These are phyloP conservation scores for Amyelois transitella DNA, from an alignment of 1,140 invertebrate species.

Conservation along the genomic window DNA sequence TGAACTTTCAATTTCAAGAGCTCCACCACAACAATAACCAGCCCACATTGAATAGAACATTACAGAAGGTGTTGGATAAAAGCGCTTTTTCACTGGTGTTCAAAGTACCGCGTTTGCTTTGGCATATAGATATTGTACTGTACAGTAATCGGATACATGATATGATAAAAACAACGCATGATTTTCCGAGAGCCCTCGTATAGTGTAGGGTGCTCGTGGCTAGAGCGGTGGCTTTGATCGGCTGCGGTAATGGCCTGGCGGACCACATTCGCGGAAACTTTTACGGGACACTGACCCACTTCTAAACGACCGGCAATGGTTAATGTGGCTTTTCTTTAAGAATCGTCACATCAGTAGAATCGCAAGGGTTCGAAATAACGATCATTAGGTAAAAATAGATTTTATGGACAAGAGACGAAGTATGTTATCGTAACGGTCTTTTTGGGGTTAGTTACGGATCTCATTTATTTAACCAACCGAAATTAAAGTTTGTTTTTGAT, in stretches of 20 bases:
- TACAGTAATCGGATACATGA: neutral
- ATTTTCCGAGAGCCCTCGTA: constrained; percentile 31
- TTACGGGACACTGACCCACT: constrained; percentile 64
- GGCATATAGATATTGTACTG: neutral
- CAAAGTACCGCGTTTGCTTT: neutral
- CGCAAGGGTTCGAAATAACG: neutral
- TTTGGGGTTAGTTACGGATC: too few relatives aligned
- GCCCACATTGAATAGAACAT: too few relatives aligned
- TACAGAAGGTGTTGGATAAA: too few relatives aligned
- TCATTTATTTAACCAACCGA: too few relatives aligned
- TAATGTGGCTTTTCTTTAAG: constrained; percentile 34
- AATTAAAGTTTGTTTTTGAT: too few relatives aligned
- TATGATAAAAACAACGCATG: constrained; percentile 25
- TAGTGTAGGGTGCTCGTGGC: constrained; percentile 27
- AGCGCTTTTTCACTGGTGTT: neutral
- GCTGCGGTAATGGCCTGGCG: constrained; percentile 38
- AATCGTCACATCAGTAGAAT: constrained; percentile 15
- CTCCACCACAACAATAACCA: too few relatives aligned
- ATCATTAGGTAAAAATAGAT: neutral
- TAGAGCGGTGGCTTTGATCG: constrained; percentile 54
- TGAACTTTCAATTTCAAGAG: too few relatives aligned
- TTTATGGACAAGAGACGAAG: neutral
- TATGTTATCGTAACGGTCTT: neutral
- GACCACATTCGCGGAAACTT: constrained; percentile 59
- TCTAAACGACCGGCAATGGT: constrained; percentile 43